Conservation (phyloP, 2,888 invertebrate genomes). For the Rhogogaster chlorosoma region DNA sequence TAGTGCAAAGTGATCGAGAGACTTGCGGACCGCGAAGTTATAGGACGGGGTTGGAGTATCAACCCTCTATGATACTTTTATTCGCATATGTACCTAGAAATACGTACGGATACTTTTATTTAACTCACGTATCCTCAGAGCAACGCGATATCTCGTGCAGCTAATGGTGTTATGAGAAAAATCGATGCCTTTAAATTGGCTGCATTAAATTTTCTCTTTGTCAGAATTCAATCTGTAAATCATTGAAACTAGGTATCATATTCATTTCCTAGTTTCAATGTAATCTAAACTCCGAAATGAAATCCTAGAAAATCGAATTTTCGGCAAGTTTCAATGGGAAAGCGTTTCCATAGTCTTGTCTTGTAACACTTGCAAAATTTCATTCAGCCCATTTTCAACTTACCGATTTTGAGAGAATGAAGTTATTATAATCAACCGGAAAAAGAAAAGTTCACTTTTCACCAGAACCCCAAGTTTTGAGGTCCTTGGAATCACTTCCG, state of each 20-base stretch:
- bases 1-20: slow-evolving; percentile 40
- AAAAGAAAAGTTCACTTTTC: too few relatives aligned
- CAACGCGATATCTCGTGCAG: neutral
- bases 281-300: neutral
- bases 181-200: neutral
- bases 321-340: neutral
- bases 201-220: neutral
- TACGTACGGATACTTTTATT: neutral
- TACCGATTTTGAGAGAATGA: too few relatives aligned
- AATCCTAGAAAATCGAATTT: neutral
- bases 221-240: neutral
- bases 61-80: neutral
- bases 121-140: neutral
- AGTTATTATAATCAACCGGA: too few relatives aligned
- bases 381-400: neutral
- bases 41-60: neutral
- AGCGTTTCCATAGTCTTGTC: neutral
- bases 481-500: too few relatives aligned
- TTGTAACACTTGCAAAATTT: neutral
- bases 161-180: neutral
- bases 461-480: too few relatives aligned
- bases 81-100: neutral
- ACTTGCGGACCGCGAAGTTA: slow-evolving; percentile 28
- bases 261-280: neutral
- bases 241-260: neutral